Percentiles rank a stretch among this genome's conserved stretches.
Evolutionary conservation across 2,113 vertebrate species (phyloP).

Genomic region (Amazona vittata): DNA sequence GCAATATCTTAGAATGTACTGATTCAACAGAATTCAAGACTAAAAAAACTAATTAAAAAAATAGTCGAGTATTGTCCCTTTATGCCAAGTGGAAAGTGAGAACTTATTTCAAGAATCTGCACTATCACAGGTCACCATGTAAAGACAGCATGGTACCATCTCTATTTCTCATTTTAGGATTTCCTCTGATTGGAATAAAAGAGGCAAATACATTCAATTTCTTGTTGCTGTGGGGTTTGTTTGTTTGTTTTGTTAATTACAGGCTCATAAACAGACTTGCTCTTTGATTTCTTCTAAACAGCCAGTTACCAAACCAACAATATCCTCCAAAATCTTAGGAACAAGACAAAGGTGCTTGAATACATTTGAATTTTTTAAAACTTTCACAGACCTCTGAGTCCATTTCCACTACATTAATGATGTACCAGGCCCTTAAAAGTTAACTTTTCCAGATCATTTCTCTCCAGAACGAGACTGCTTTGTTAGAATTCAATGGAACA

Average conservation of each 20-base stretch:
- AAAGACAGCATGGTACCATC: background rate
- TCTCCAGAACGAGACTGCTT: background rate
- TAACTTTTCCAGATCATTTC: background rate
- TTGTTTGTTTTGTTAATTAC: background rate
- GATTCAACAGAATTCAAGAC: background rate
- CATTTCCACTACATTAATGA: background rate
- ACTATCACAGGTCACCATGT: background rate
- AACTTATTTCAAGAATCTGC: background rate
- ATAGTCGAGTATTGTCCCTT: background rate
- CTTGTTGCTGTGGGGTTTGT: background rate
- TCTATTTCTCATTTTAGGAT: background rate
- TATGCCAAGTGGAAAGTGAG: background rate
- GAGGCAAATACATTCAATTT: background rate
- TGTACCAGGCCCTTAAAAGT: background rate
- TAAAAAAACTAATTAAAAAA: background rate
- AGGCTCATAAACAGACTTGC: background rate
- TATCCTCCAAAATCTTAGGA: background rate
- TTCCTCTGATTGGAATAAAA: background rate
- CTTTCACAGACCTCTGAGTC: background rate
- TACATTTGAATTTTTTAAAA: background rate
- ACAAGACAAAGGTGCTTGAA: background rate
- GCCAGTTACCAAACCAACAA: background rate
- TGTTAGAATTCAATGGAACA: background rate
- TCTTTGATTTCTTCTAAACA: background rate
- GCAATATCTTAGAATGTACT: background rate